Percentiles rank a stretch among this genome's conserved stretches.
Evolutionary conservation across 2,113 vertebrate genomes (phyloP).

Genomic region (Callionymus lyra): DNA sequence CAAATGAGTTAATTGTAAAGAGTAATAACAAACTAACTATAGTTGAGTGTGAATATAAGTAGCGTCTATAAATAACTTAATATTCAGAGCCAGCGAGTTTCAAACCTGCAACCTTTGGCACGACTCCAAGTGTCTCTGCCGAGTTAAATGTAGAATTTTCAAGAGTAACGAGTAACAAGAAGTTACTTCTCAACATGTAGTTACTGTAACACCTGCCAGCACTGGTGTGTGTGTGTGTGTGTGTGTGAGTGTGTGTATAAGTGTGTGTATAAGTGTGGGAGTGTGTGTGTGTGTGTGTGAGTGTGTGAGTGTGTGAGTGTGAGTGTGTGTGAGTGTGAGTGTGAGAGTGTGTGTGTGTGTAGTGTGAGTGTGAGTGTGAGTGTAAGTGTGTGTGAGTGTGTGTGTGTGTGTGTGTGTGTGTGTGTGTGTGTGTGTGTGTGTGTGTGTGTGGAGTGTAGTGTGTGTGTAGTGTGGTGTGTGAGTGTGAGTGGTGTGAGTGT

Average conservation of each 20-base stretch:
- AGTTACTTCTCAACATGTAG: too few species aligned
- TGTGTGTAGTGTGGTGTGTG: neutral
- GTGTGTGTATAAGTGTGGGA: neutral
- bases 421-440: neutral
- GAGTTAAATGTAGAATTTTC: too few species aligned
- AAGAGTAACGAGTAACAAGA: too few species aligned
- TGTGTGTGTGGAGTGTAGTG: constrained; percentile 1
- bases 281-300: constrained; percentile 2
- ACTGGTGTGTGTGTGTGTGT: neutral
- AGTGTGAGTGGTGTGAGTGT: neutral
- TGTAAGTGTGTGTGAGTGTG: constrained; percentile 5
- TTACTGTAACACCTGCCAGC: too few species aligned
- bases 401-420: neutral
- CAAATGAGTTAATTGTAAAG: too few species aligned
- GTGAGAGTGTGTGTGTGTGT: too few species aligned
- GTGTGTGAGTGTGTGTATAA: constrained; percentile 1
- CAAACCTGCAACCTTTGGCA: too few species aligned
- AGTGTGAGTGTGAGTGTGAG: neutral
- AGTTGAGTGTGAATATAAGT: too few species aligned
- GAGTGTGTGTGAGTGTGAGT: constrained; percentile 26
- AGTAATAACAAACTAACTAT: too few species aligned
- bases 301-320: neutral
- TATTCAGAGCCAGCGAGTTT: too few species aligned
- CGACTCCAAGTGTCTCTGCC: too few species aligned
- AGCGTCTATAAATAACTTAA: too few species aligned